These are phyloP conservation scores for Cryptotermes secundus DNA, from an alignment of 1,140 invertebrate genomes.

Conservation along the genomic window DNA sequence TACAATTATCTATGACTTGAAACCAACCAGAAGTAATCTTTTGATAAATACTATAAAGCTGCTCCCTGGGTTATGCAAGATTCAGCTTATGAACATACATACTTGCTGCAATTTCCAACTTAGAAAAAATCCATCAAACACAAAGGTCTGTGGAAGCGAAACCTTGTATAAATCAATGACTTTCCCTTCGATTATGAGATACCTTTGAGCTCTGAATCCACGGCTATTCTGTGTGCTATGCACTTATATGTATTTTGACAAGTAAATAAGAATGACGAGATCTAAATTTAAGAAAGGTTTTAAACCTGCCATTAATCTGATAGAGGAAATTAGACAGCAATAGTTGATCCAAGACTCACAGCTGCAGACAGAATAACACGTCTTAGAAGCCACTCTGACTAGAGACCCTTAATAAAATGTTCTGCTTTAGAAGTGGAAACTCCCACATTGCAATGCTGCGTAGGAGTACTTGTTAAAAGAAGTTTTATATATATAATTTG, in stretches of 20 bases:
- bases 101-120: too few relatives aligned
- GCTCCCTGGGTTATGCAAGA: too few relatives aligned
- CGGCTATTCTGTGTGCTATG: neutral
- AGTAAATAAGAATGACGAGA: neutral
- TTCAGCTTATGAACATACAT: too few relatives aligned
- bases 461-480: neutral
- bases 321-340: neutral
- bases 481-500: slow-evolving; percentile 4
- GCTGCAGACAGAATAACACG: neutral
- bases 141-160: too few relatives aligned
- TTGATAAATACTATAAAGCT: too few relatives aligned
- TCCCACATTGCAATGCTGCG: neutral
- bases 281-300: too few relatives aligned
- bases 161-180: too few relatives aligned
- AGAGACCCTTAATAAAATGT: neutral
- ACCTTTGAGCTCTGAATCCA: neutral
- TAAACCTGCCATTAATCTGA: too few relatives aligned
- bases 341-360: neutral
- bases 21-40: neutral
- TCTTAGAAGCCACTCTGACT: neutral
- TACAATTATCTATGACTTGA: too few relatives aligned
- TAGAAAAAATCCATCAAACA: too few relatives aligned
- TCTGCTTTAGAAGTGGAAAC: neutral
- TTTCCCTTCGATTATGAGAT: neutral
- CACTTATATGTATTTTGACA: neutral